Conservation (phyloP, 2,888 invertebrate species). For the Netelia fuscicornis region DNA sequence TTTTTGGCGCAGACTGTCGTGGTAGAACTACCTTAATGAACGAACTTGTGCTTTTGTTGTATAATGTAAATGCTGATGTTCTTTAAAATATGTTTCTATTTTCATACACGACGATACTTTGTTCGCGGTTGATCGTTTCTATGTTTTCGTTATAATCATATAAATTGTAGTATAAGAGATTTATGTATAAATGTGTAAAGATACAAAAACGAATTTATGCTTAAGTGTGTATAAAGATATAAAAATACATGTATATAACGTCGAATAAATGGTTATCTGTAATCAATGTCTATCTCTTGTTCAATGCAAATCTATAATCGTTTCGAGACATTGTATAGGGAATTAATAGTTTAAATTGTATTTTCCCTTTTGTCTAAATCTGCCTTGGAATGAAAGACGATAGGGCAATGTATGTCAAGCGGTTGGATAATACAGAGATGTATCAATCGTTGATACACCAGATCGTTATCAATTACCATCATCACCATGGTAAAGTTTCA, state of each 20-base stretch:
- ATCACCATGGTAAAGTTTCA: no score
- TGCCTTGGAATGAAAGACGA: background rate
- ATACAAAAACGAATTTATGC: slow-evolving; percentile 1
- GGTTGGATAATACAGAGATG: no score
- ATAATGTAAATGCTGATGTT: background rate
- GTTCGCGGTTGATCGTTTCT: no score
- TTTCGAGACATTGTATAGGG: background rate
- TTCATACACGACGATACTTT: background rate
- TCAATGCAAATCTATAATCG: background rate
- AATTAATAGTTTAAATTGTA: background rate
- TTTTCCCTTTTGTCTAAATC: background rate
- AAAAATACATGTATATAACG: slow-evolving; percentile 14
- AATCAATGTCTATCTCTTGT: background rate
- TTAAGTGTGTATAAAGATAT: slow-evolving; percentile 11
- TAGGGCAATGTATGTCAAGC: background rate
- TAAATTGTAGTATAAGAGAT: background rate
- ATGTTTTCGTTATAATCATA: background rate
- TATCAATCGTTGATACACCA: no score
- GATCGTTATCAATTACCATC: no score
- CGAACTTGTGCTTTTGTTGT: background rate
- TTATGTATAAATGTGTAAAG: background rate
- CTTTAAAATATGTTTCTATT: background rate
- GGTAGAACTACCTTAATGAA: no score
- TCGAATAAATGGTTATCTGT: background rate
- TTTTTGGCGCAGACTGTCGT: no score